These are phyloP conservation scores for Drosophila neotestacea DNA, from an alignment of 2,888 invertebrate genomes.

Conservation along the genomic window DNA sequence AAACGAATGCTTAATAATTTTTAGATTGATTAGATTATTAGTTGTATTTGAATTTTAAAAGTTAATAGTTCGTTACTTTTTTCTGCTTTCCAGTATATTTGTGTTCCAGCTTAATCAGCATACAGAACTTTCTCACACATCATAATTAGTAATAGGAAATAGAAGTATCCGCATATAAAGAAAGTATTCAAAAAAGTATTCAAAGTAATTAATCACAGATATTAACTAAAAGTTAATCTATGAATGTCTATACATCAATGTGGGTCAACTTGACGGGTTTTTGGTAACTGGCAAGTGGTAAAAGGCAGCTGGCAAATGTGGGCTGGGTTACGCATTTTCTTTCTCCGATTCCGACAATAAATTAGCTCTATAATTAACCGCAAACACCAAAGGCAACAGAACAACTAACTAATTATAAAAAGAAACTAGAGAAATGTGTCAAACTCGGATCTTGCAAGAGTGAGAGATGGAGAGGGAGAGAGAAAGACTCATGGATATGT, in stretches of 20 bases:
- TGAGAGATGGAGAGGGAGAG: neutral
- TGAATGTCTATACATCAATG: slow-evolving; percentile 19
- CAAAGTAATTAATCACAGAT: slow-evolving; percentile 27
- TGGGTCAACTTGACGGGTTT: slow-evolving; percentile 46
- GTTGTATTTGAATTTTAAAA: too few species aligned
- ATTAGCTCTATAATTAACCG: slow-evolving; percentile 63
- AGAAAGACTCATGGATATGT: slow-evolving; percentile 6
- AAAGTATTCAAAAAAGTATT: slow-evolving; percentile 8
- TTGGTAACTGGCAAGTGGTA: slow-evolving; percentile 10
- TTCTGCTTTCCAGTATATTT: too few species aligned
- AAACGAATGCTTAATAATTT: too few species aligned
- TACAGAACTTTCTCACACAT: slow-evolving; percentile 4
- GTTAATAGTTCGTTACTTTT: too few species aligned
- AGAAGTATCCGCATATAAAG: neutral
- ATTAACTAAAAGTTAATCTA: slow-evolving; percentile 30
- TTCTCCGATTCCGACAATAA: slow-evolving; percentile 44
- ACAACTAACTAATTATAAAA: slow-evolving; percentile 35
- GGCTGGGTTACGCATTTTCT: slow-evolving; percentile 50
- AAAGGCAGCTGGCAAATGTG: slow-evolving; percentile 17
- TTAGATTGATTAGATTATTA: too few species aligned
- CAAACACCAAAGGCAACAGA: slow-evolving; percentile 54
- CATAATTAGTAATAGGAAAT: slow-evolving; percentile 10
- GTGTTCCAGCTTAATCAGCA: neutral
- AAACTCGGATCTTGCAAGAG: slow-evolving; percentile 13
- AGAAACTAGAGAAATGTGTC: slow-evolving; percentile 40